phyloP scores from a whole-genome alignment of 2,113 vertebrate genomes.

The Hippoglossus stenolepis region DNA sequence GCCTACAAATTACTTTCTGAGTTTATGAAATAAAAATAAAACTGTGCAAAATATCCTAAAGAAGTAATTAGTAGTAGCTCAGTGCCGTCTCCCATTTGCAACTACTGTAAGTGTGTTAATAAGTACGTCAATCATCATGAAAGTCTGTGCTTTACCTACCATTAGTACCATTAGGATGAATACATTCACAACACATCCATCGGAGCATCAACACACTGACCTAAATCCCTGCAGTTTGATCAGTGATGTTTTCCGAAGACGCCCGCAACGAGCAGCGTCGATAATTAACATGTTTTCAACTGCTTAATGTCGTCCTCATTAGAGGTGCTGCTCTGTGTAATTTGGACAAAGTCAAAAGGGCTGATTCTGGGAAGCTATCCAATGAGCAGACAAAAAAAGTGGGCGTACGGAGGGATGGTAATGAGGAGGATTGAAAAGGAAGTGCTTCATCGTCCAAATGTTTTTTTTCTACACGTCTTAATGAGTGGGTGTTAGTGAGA shows the following conservation, averaged over 20 bases:
- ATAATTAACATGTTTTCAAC: conserved; percentile 42
- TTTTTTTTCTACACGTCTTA: conserved; percentile 10
- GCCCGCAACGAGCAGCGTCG: conserved; percentile 28
- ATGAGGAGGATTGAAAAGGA: conserved; percentile 34
- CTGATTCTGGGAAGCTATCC: conserved; percentile 53
- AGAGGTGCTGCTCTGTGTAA: conserved; percentile 40
- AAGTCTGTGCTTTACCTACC: conserved; percentile 2
- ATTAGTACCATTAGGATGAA: background rate
- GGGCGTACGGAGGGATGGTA: conserved; percentile 25
- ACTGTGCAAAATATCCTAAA: conserved; percentile 9
- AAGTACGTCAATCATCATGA: conserved; percentile 6
- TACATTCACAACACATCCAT: conserved; percentile 7
- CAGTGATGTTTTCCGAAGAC: conserved; percentile 1
- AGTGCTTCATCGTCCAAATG: background rate
- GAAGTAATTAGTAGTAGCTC: background rate
- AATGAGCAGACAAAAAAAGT: conserved; percentile 32
- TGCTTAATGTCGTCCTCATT: conserved; percentile 53
- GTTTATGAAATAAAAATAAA: conserved; percentile 10
- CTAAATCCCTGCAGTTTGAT: conserved; percentile 23
- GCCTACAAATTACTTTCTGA: conserved; percentile 52
- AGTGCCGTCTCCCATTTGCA: background rate
- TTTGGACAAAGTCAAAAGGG: conserved; percentile 53
- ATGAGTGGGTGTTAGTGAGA: conserved; percentile 5
- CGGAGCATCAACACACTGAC: conserved; percentile 23
- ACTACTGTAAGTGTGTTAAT: background rate